A percentile compares a stretch with the other conserved stretches of the same genome.
These are phyloP conservation scores for Lacerta viridis DNA, from an alignment of 2,797 vertebrate genomes.

Conservation along the genomic window DNA sequence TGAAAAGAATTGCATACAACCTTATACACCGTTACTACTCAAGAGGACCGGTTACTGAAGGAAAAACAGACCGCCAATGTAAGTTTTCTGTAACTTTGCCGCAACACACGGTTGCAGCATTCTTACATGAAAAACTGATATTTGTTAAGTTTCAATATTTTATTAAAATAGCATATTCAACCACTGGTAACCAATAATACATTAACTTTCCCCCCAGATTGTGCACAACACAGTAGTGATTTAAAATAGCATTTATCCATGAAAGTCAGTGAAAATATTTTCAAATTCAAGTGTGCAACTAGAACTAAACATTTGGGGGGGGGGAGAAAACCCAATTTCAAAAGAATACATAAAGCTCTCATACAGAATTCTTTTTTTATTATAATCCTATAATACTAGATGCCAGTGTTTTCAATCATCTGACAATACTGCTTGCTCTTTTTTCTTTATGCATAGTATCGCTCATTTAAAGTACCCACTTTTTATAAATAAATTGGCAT, in stretches of 20 bases:
- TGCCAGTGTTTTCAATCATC: conserved; percentile 62
- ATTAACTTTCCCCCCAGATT: conserved; percentile 77
- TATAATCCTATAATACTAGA: conserved; percentile 70
- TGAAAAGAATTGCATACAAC: conserved; percentile 1
- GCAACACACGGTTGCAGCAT: conserved; percentile 24
- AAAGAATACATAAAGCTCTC: conserved; percentile 80
- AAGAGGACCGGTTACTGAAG: background rate
- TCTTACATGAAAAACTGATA: conserved; percentile 43
- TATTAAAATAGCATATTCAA: conserved; percentile 96
- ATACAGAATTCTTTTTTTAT: conserved; percentile 69
- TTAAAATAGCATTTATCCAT: conserved; percentile 81
- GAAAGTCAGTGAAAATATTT: conserved; percentile 78
- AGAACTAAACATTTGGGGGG: conserved; percentile 74
- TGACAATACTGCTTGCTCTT: conserved; percentile 70
- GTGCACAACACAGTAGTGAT: conserved; percentile 85
- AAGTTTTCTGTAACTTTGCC: background rate
- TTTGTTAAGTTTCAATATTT: conserved; percentile 86
- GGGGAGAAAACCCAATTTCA: conserved; percentile 72
- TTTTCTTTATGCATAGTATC: conserved; percentile 79
- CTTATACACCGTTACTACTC: background rate
- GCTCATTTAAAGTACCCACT: conserved; percentile 81
- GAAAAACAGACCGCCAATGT: background rate
- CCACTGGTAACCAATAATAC: conserved; percentile 84
- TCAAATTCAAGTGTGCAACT: conserved; percentile 83
- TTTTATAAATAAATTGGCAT: conserved; percentile 86